Evolutionary conservation across 2,888 invertebrate genomes (phyloP), one percentile per base, ranked within the genome.

Genomic region (Trichopoda pennipes): DNA sequence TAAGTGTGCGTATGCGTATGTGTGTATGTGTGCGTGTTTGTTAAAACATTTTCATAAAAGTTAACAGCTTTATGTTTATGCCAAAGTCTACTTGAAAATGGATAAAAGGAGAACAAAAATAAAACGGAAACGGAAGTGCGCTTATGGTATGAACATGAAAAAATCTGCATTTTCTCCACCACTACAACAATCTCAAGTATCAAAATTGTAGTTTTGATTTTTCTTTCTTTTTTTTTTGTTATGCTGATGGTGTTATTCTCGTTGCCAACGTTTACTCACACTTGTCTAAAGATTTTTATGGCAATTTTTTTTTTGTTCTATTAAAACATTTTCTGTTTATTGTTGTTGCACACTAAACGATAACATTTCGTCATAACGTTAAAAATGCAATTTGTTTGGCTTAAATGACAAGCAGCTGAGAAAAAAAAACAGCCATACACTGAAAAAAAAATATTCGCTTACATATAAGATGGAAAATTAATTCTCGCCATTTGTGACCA

Each of bases 361-460:
- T 83, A 84, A 81, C 81, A 84, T 85, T 85, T 84, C 83, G 80
- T 85, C 81, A 85, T 85, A 85, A 83, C 83, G 81, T 82, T 82
- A 85, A 83, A 85, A 85, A 82, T 83, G 78, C 80, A 76, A 81
- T 76, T 81, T 81, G 80, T 61, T 72, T 44, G 76, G 66, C 56
- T 76, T 76, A 76, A 81, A 76, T 72, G 76, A 68, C 80, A 81
- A 76, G 6, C 61, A 75, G 58, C 64, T 72, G 35, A 44, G 35
- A 56, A 63, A 47, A 60, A 55, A 53, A 61, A 19, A 53, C 32
- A 47, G 19, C 49, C 55, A 63, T 72, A 72, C 51, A 53, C 73
- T 63, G 14, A 1, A 28, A 42, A 7, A 38, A 60, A 9, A n/a
- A n/a, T n/a, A n/a, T n/a, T 55, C 19, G 19, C n/a, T n/a, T 12